These are phyloP conservation scores for Cotesia vestalis DNA, from an alignment of 1,140 invertebrate genomes.

Conservation along the genomic window DNA sequence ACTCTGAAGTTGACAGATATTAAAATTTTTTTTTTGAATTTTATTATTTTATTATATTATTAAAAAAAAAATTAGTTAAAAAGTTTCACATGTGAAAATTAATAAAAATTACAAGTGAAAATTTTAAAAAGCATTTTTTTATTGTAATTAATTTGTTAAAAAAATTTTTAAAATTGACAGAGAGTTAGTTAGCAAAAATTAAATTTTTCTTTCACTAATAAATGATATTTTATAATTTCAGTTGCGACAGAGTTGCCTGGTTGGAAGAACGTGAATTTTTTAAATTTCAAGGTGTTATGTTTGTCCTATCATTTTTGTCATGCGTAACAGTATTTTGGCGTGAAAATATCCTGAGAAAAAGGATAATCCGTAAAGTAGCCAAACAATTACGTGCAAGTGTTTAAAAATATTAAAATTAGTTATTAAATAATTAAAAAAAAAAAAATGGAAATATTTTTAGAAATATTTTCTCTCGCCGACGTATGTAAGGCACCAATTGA, in stretches of 20 bases:
- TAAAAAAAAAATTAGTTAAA: too few relatives aligned
- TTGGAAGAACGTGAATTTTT: conserved; percentile 83
- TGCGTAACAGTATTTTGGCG: conserved; percentile 67
- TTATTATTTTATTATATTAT: too few relatives aligned
- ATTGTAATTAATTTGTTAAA: too few relatives aligned
- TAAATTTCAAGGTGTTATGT: conserved; percentile 82
- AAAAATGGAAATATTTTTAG: conserved; percentile 57
- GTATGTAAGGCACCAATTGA: conserved; percentile 60
- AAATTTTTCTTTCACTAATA: background rate
- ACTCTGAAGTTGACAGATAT: too few relatives aligned
- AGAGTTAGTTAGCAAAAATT: too few relatives aligned
- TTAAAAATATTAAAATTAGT: conserved; percentile 50
- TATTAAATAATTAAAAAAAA: too few relatives aligned
- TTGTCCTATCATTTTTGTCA: conserved; percentile 73
- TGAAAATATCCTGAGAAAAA: conserved; percentile 69
- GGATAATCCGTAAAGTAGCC: conserved; percentile 71
- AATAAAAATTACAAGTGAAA: too few relatives aligned
- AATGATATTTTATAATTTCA: conserved; percentile 50
- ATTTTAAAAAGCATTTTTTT: too few relatives aligned
- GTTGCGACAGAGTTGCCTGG: conserved; percentile 75
- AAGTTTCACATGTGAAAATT: too few relatives aligned
- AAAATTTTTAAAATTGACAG: too few relatives aligned
- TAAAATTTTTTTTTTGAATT: too few relatives aligned
- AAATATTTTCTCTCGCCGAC: conserved; percentile 49
- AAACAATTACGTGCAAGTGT: conserved; percentile 64